Conservation (phyloP, 2,113 vertebrate species). For the Cyprinodon brontotheroides region DNA sequence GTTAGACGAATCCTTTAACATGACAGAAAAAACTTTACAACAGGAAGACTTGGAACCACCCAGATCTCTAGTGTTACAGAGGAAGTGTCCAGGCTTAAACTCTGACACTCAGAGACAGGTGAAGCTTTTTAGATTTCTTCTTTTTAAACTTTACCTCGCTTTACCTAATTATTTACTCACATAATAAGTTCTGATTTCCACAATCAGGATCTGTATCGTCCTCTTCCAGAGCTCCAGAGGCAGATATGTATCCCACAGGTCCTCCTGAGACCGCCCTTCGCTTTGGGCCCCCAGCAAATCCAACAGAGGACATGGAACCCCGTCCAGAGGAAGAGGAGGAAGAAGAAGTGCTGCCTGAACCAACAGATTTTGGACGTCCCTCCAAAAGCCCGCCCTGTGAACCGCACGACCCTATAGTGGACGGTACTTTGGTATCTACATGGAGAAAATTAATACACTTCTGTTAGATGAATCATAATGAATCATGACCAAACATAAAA, state of each 20-base stretch:
- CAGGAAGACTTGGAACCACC: neutral
- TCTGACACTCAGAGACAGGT: neutral
- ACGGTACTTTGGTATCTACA: slow-evolving; percentile 67
- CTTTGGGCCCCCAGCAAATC: slow-evolving; percentile 60
- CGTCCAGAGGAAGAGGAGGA: slow-evolving; percentile 80
- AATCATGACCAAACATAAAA: neutral
- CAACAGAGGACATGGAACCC: slow-evolving; percentile 69
- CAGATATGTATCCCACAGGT: slow-evolving; percentile 47
- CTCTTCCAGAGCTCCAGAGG: slow-evolving; percentile 70
- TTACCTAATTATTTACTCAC: slow-evolving; percentile 52
- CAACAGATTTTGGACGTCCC: slow-evolving; percentile 68
- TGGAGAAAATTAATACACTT: neutral
- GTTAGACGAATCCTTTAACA: neutral
- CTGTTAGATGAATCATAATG: too few species aligned
- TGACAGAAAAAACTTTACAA: neutral
- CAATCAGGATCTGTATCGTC: slow-evolving; percentile 77
- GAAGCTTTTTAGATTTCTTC: too few species aligned
- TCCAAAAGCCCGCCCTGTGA: slow-evolving; percentile 43
- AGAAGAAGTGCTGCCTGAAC: slow-evolving; percentile 74
- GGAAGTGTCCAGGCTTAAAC: neutral
- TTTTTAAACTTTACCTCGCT: too few species aligned
- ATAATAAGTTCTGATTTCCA: slow-evolving; percentile 71
- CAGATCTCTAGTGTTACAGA: neutral
- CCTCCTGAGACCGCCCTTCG: slow-evolving; percentile 26
- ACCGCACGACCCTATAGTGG: slow-evolving; percentile 30